phyloP scores from a whole-genome alignment of 2,113 vertebrate species.

The Caretta caretta region DNA sequence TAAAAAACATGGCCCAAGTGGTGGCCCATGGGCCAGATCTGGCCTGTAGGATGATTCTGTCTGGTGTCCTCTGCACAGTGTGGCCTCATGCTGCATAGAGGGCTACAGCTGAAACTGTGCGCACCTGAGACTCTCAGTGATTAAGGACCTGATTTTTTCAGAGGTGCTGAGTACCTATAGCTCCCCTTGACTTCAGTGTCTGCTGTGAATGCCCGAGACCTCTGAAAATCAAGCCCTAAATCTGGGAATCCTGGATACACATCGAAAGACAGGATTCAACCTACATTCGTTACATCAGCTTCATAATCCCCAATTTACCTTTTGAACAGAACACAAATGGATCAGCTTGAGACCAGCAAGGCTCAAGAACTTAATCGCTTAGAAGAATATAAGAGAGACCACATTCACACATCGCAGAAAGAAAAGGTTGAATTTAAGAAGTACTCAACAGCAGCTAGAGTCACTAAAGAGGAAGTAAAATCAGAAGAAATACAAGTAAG shows the following conservation, averaged over 20 bases:
- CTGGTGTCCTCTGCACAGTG: neutral
- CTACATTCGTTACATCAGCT: neutral
- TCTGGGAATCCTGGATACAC: neutral
- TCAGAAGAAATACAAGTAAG: conserved; percentile 65
- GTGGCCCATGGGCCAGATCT: neutral
- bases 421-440: conserved; percentile 19
- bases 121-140: neutral
- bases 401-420: conserved; percentile 6
- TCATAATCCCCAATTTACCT: neutral
- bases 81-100: neutral
- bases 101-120: no score
- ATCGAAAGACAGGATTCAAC: neutral
- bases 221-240: neutral
- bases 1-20: neutral
- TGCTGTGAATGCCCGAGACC: neutral
- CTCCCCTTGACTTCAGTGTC: neutral
- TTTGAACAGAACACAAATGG: conserved; percentile 27
- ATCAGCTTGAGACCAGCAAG: neutral
- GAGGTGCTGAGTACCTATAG: neutral
- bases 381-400: conserved; percentile 4
- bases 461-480: neutral
- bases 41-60: neutral
- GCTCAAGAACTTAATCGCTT: neutral
- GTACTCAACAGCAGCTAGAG: neutral
- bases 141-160: neutral